Conservation (phyloP, 2,888 invertebrate genomes). For the Gandaritis pyraliata region DNA sequence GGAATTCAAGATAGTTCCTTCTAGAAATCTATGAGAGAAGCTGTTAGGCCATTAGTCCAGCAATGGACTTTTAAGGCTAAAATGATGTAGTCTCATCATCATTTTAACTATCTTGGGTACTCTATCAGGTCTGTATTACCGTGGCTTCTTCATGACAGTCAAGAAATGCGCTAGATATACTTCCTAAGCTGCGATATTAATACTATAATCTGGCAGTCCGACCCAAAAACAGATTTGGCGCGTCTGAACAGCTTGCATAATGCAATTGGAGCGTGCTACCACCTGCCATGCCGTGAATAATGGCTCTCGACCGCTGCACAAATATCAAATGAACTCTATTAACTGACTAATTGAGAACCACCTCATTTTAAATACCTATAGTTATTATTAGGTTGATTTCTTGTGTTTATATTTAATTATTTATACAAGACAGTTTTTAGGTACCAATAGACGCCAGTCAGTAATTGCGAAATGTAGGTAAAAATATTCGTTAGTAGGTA, state of each 20-base stretch:
- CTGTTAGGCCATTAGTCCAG: too few relatives aligned
- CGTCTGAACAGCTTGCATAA: slow-evolving; percentile 64
- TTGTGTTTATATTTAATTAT: not conserved
- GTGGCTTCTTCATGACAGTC: too few relatives aligned
- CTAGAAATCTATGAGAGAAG: too few relatives aligned
- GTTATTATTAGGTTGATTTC: slow-evolving; percentile 7
- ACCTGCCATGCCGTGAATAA: slow-evolving; percentile 63
- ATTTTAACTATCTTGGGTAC: too few relatives aligned
- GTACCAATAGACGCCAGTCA: too few relatives aligned
- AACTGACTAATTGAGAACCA: slow-evolving; percentile 37
- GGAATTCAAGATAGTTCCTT: too few relatives aligned
- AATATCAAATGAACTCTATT: slow-evolving; percentile 41
- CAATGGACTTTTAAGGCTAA: too few relatives aligned
- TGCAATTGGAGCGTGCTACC: slow-evolving; percentile 73
- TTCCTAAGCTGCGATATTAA: slow-evolving; percentile 23
- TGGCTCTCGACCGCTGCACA: slow-evolving; percentile 42
- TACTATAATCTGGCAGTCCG: slow-evolving; percentile 53
- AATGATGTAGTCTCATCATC: too few relatives aligned
- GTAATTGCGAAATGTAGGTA: too few relatives aligned
- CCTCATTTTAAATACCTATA: slow-evolving; percentile 27
- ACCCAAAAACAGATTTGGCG: slow-evolving; percentile 69
- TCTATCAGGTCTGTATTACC: too few relatives aligned
- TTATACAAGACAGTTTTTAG: too few relatives aligned
- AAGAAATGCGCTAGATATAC: slow-evolving; percentile 20
- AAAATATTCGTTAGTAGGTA: too few relatives aligned